Base-by-base conservation (phyloP, 2,113 vertebrate species). In the Corythaeola cristata region DNA sequence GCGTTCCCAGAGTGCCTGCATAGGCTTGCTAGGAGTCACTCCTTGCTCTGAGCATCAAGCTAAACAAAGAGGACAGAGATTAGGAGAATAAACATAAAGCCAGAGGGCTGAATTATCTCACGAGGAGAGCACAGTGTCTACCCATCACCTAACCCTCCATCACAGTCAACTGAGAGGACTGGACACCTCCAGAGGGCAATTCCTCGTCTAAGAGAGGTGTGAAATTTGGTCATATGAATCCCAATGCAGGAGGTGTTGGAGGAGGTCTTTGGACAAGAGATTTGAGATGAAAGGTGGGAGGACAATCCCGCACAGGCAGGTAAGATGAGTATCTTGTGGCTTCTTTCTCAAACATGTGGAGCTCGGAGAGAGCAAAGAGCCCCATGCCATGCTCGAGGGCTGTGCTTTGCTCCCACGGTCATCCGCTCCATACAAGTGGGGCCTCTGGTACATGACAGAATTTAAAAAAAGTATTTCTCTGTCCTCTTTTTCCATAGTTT, bases 311-410 rank as follows among this genome's bases (percentile, higher is more conserved):
- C 22, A 20, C 15, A 30, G 33, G 11, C 8, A 50, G 17, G 21
- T 17, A 45, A 39, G 30, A 66, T 7, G 6, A 35, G 45, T 49
- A 8, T 15, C 50, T 32, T n/a, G n/a, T 28, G 68, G 27, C 27
- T 81, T 58, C 8, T 24, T n/a, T 53, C 11, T 45, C 58, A 64
- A 19, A 13, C 1, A 0, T 12, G 6, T 41, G 24, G 27, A 72
- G 39, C 27, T 75, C 45, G 15, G 66, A 18, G 22, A 4, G 21
- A 44, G 10, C 6, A 4, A 26, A 53, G 50, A 50, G 24, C 39
- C 47, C 32, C 41, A 41, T 1, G 2, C 5, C 0, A 0, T 28
- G 9, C 27, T n/a, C 3, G 2, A 50, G 66, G 76, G 37, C 33
- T 26, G 14, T 35, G 35, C 28, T 22, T 55, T 50, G 20, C 9